phyloP scores from a whole-genome alignment of 2,888 invertebrate genomes.

The Chloroclysta siterata region DNA sequence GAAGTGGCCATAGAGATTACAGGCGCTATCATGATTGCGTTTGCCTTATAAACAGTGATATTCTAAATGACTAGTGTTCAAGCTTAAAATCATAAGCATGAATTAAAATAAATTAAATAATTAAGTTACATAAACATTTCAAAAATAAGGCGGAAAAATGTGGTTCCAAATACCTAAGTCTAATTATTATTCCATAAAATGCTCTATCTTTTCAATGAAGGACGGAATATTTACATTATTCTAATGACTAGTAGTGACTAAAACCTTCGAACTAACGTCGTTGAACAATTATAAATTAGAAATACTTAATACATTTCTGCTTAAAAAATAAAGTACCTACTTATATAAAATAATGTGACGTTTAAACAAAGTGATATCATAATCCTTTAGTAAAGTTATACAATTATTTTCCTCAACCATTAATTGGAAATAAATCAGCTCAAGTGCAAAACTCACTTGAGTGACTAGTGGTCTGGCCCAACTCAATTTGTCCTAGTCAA shows the following conservation, averaged over 20 bases:
- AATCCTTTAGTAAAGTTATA: neutral
- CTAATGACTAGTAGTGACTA: constrained; percentile 37
- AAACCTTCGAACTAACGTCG: constrained; percentile 25
- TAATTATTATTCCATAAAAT: constrained; percentile 16
- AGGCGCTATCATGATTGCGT: constrained; percentile 43
- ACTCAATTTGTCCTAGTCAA: neutral
- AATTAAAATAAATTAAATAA: constrained; percentile 1
- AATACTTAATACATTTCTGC: neutral
- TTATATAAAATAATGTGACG: constrained; percentile 7
- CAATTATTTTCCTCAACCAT: constrained; percentile 8
- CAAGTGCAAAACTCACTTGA: neutral
- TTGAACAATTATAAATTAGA: constrained; percentile 12
- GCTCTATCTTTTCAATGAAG: constrained; percentile 17
- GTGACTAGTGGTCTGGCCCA: neutral
- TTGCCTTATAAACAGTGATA: constrained; percentile 27
- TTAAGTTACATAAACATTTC: constrained; percentile 6
- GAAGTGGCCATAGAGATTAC: constrained; percentile 51
- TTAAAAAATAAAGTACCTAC: neutral
- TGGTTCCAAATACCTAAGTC: constrained; percentile 26
- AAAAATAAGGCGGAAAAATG: constrained; percentile 39
- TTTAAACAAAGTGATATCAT: constrained; percentile 8
- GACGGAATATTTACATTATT: constrained; percentile 25
- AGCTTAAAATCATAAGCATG: constrained; percentile 8
- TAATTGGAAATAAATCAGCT: constrained; percentile 1
- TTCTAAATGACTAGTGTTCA: constrained; percentile 20